Conservation (phyloP, 2,797 vertebrate species). For the Falco novaeseelandiae region DNA sequence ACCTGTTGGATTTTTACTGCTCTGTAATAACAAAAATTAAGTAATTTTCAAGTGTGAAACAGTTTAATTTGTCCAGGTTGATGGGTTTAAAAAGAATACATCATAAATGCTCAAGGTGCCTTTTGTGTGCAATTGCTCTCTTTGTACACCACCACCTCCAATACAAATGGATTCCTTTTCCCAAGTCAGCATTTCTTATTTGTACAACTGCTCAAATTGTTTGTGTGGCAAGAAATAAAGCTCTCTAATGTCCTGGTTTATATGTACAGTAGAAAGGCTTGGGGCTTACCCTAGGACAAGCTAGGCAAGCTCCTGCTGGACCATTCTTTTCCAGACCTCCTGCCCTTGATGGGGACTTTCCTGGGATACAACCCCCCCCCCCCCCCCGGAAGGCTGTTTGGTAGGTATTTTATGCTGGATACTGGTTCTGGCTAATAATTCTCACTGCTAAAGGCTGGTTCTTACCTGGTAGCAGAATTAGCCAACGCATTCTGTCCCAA, state of each 20-base stretch:
- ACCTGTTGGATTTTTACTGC: background rate
- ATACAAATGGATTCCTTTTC: background rate
- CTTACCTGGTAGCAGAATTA: background rate
- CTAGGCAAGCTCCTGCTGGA: background rate
- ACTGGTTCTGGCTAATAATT: fast-evolving
- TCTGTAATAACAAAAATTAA: background rate
- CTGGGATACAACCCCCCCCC: background rate
- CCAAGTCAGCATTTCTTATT: background rate
- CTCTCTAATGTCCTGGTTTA: background rate
- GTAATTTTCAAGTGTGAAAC: background rate
- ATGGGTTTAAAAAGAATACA: background rate
- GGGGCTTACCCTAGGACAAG: background rate
- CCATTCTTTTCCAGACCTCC: background rate
- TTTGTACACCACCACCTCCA: background rate
- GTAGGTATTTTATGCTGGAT: background rate
- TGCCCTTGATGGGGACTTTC: background rate
- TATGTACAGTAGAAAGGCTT: background rate
- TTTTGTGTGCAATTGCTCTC: background rate
- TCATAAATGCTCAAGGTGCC: background rate
- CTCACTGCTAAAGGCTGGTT: background rate
- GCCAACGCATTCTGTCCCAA: background rate
- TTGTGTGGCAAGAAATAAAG: background rate
- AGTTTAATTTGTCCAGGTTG: background rate
- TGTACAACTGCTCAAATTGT: background rate
- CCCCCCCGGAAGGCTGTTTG: background rate